Base-by-base conservation (phyloP, 2,113 vertebrate genomes). In the Lamprotornis superbus region DNA sequence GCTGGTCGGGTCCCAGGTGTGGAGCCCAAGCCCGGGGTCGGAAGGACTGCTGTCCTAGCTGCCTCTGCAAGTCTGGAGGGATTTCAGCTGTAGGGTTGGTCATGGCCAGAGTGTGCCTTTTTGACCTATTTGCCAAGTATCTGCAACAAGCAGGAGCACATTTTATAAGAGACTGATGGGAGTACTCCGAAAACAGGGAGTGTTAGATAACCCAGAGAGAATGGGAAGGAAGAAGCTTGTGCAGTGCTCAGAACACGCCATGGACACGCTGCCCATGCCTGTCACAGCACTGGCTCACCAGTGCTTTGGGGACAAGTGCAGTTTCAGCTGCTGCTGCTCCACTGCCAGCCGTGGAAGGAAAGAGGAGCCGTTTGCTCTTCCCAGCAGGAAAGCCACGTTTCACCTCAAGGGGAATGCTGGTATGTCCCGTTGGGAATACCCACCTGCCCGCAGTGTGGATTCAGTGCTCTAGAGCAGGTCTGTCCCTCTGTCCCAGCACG, bases 81-180 rank as follows among this genome's bases (percentile, higher is more conserved):
- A 99, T 98, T 98, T 99, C 99, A 96, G 98, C 98, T 97, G 98
- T 98, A 98, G 98, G 98, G 98, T 98, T 99, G 98, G 99, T 99
- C 98, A 97, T 99, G 97, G 98, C 98, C 98, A 99, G 99, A 98
- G 99, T 99, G 98, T 99, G 99, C 95, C 99, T 99, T 98, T 99
- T 99, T 98, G 98, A 99, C 98, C 99, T 99, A 99, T 99, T 99
- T 98, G 99, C 99, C 99, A 99, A 98, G 99, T 99, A 99, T 98
- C 99, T 99, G 98, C 97, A 98, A 98, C 97, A 97, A 98, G 98
- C 98, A 97, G 98, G 98, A 98, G 98, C 97, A 98, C 96, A 98
- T 97, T 97, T 97, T 93, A 97, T 91, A 95, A 98, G 97, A 96
- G 96, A 97, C 90, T 90, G 97, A 76, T 11, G 95, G 97, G 97